phyloP scores from a whole-genome alignment of 1,140 invertebrate species.

The Drosophila arawakana region DNA sequence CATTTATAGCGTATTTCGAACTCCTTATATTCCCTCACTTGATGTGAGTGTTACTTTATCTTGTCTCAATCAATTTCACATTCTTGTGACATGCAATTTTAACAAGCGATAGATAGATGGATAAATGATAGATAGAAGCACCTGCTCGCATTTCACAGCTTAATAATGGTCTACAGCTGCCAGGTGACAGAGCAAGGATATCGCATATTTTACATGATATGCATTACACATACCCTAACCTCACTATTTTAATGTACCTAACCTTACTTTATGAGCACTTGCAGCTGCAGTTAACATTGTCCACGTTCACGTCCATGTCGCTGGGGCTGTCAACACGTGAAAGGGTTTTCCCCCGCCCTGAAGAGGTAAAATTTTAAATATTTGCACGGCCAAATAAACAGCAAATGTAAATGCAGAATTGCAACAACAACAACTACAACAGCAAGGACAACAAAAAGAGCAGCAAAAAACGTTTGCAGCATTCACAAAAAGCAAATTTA shows the following conservation, averaged over 20 bases:
- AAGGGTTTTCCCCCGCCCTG: conserved; percentile 9
- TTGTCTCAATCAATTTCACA: background rate
- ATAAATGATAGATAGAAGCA: background rate
- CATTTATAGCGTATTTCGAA: background rate
- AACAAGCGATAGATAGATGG: conserved; percentile 14
- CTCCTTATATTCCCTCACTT: background rate
- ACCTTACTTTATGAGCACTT: conserved; percentile 1
- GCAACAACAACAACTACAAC: conserved; percentile 30
- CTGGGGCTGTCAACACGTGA: conserved; percentile 22
- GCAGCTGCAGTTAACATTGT: conserved; percentile 19
- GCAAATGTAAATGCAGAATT: conserved; percentile 77
- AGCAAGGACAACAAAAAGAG: conserved; percentile 6
- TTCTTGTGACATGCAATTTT: conserved; percentile 8
- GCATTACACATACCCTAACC: conserved; percentile 19
- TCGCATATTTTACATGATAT: conserved; percentile 2
- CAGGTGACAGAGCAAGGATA: conserved; percentile 11
- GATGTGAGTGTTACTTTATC: background rate
- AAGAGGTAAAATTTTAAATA: conserved; percentile 71
- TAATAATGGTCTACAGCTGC: conserved; percentile 1
- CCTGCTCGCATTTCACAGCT: conserved; percentile 6
- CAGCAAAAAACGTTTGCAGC: conserved; percentile 27
- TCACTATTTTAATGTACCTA: background rate
- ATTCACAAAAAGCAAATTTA: conserved; percentile 73
- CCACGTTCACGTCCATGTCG: conserved; percentile 1
- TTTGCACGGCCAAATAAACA: conserved; percentile 79